A percentile compares a stretch with the other conserved stretches of the same genome.
phyloP scores from a whole-genome alignment of 2,888 invertebrate genomes.

The Microchrysa polita region DNA sequence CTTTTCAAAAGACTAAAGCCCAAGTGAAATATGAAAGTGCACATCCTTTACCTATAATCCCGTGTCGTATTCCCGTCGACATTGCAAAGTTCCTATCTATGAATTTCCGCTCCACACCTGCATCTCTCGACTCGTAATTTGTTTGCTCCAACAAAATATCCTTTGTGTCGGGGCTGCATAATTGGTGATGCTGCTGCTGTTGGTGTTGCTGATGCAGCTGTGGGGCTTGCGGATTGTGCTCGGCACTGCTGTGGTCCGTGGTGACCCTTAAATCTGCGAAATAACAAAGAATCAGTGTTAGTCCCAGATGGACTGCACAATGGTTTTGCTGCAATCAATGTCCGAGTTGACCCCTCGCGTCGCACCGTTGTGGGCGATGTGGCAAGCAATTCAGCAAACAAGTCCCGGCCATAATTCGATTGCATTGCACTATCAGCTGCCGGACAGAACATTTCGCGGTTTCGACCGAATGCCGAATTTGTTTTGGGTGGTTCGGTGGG shows the following conservation, averaged over 20 bases:
- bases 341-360: background rate
- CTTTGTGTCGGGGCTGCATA: conserved; percentile 49
- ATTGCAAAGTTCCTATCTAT: conserved; percentile 60
- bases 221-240: conserved; percentile 12
- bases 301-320: background rate
- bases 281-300: conserved; percentile 12
- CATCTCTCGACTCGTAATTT: conserved; percentile 46
- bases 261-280: conserved; percentile 47
- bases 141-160: conserved; percentile 44
- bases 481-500: background rate
- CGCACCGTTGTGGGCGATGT: background rate
- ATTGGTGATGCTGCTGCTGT: conserved; percentile 34
- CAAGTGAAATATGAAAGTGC: no score
- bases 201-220: conserved; percentile 45
- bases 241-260: conserved; percentile 43
- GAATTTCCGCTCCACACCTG: conserved; percentile 50
- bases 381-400: background rate
- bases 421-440: background rate
- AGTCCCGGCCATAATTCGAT: background rate
- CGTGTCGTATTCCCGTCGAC: conserved; percentile 52
- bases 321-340: conserved; percentile 8
- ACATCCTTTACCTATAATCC: conserved; percentile 52
- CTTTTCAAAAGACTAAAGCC: no score
- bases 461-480: conserved; percentile 2
- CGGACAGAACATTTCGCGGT: background rate